Evolutionary conservation across 2,888 invertebrate genomes (phyloP).

Genomic region (Bruchidius siliquastri): DNA sequence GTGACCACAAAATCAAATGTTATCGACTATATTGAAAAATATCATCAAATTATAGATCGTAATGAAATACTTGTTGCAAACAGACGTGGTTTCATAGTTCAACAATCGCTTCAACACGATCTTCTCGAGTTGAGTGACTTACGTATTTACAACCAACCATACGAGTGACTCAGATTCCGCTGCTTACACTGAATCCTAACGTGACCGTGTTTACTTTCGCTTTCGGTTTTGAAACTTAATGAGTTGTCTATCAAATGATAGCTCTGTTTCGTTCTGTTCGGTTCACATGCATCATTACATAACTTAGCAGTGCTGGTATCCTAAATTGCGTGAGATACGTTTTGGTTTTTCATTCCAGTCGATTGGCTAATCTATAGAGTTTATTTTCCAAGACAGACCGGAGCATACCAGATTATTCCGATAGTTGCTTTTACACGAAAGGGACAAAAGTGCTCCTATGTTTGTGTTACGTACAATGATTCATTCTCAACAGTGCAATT

Average conservation of each 20-base stretch:
- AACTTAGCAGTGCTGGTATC: neutral
- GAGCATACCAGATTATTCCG: too few species aligned
- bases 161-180: neutral
- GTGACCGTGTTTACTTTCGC: neutral
- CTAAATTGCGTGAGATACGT: neutral
- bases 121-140: neutral
- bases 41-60: neutral
- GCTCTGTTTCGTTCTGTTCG: neutral
- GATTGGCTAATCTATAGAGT: too few species aligned
- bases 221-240: neutral
- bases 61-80: neutral
- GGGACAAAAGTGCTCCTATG: too few species aligned
- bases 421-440: too few species aligned
- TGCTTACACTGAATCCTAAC: neutral
- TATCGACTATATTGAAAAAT: neutral
- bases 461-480: too few species aligned
- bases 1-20: too few species aligned
- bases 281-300: neutral
- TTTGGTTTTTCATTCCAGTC: neutral
- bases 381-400: too few species aligned
- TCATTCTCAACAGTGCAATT: too few species aligned
- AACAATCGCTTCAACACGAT: neutral
- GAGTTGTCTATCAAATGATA: neutral
- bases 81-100: neutral
- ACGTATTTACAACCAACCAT: neutral